Percentiles rank a stretch among this genome's conserved stretches.
phyloP scores from a whole-genome alignment of 2,113 vertebrate genomes.

The Terrapene triunguis region DNA sequence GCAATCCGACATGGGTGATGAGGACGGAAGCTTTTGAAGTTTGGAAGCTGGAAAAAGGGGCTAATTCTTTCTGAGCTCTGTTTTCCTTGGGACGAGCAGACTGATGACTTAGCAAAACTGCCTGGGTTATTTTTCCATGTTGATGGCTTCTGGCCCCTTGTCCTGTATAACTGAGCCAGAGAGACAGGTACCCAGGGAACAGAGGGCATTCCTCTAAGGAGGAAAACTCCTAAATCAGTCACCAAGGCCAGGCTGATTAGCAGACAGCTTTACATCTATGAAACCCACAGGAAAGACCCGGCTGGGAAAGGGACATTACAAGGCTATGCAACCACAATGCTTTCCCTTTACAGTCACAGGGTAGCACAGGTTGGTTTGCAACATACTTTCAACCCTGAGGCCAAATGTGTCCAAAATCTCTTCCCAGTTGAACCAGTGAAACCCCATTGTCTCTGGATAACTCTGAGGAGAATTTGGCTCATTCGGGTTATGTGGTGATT shows the following conservation, averaged over 20 bases:
- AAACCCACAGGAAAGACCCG: not conserved
- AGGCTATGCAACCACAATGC: accelerated
- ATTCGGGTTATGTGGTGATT: not conserved
- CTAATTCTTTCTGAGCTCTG: slow-evolving; percentile 7
- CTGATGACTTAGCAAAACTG: not conserved
- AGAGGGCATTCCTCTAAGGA: not conserved
- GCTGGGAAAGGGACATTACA: not conserved
- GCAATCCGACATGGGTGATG: not conserved
- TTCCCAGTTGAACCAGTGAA: not conserved
- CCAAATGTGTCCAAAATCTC: not conserved
- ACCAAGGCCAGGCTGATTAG: not conserved
- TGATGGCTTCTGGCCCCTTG: slow-evolving; percentile 3
- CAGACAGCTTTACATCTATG: not conserved
- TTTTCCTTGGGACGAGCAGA: not conserved
- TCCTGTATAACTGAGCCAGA: not conserved
- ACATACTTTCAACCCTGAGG: not conserved
- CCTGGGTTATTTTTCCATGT: slow-evolving; percentile 10
- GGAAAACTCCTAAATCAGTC: not conserved
- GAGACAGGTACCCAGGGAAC: not conserved
- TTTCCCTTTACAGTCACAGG: not conserved
- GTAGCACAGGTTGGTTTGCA: not conserved
- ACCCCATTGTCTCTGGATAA: not conserved
- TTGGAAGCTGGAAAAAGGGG: not conserved
- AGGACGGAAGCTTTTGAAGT: not conserved
- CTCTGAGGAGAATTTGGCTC: accelerated